Base-by-base conservation (phyloP, 2,797 vertebrate genomes). In the Pseudochromis fuscus region DNA sequence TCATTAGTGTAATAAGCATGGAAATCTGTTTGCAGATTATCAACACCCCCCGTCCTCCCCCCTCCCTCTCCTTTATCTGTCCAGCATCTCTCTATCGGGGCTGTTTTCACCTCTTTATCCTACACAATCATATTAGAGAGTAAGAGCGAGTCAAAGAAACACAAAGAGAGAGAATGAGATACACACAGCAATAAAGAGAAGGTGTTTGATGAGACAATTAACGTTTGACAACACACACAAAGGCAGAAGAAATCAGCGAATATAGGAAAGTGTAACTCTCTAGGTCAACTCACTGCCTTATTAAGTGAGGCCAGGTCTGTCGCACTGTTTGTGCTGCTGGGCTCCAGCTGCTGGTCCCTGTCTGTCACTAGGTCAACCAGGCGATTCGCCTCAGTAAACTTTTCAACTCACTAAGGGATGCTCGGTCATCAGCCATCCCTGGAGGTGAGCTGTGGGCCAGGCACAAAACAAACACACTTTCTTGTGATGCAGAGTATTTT, bases 1-100 rank as follows among this genome's bases (percentile, higher is more conserved):
- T 98, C 96, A 96, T 98, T 97, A 97, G 96, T 95, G 96, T 96
- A 96, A 98, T 96, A 97, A 96, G 96, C 96, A 96, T 95, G 96
- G 93, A 96, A 97, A 97, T 97, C 95, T 97, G 96, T 96, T 97
- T 95, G 95, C 95, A 95, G 95, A 98, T 97, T 96, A 97, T 94
- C 94, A 93, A 92, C 91, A 92, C 91, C 91, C 94, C 94, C 92
- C 90, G 90, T 50, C 38, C 90, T 90, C 38, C 91, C n/a, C 16
- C 62, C 92, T 90, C 91, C 35, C 31, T 27, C 42, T 75, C 77
- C 94, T 95, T 96, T 94, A 96, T 97, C 95, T 94, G 93, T 92
- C 90, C 92, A 92, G 93, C 93, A 93, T 92, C 93, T 92, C 92
- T 60, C 42, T 46, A 49, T 95, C 93, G 93, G 91, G 94, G 93